These are phyloP conservation scores for Campoletis sonorensis DNA, from an alignment of 1,140 invertebrate species.

Conservation along the genomic window DNA sequence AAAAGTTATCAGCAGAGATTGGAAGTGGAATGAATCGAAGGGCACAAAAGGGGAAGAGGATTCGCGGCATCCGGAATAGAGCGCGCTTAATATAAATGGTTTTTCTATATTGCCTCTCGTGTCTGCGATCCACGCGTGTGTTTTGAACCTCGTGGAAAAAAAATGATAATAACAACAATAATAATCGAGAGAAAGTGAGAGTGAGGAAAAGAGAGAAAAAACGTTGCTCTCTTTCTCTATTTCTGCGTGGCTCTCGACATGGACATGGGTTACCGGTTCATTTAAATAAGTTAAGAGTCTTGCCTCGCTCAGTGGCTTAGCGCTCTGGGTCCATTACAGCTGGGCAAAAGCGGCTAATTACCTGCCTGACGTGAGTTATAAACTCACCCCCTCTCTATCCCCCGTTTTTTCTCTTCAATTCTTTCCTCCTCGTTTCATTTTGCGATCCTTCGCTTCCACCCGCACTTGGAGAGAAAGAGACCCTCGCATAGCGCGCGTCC, in stretches of 20 bases:
- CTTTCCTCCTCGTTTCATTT: slow-evolving; percentile 49
- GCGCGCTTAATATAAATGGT: slow-evolving; percentile 73
- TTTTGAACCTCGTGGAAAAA: slow-evolving; percentile 20
- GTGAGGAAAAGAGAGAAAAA: too few species aligned
- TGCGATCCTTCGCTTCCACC: slow-evolving; percentile 30
- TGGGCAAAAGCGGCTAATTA: slow-evolving; percentile 76
- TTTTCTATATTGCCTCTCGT: slow-evolving; percentile 75
- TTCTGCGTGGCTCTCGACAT: slow-evolving; percentile 63
- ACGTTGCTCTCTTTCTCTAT: neutral
- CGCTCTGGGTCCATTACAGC: slow-evolving; percentile 73
- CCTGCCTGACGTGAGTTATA: slow-evolving; percentile 78
- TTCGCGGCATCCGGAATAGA: slow-evolving; percentile 66
- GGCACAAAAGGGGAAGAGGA: slow-evolving; percentile 51
- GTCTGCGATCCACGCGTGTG: slow-evolving; percentile 63
- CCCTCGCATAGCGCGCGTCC: slow-evolving; percentile 46
- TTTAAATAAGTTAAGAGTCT: slow-evolving; percentile 78
- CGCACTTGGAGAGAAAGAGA: slow-evolving; percentile 29
- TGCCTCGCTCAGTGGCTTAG: slow-evolving; percentile 69
- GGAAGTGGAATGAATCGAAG: slow-evolving; percentile 48
- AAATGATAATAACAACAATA: too few species aligned
- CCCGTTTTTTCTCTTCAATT: slow-evolving; percentile 56
- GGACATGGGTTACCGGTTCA: slow-evolving; percentile 76
- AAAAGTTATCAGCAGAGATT: slow-evolving; percentile 10
- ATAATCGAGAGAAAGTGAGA: too few species aligned
- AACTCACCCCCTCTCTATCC: slow-evolving; percentile 64